Base-by-base conservation (phyloP, 2,113 vertebrate species). In the Labrus mixtus region DNA sequence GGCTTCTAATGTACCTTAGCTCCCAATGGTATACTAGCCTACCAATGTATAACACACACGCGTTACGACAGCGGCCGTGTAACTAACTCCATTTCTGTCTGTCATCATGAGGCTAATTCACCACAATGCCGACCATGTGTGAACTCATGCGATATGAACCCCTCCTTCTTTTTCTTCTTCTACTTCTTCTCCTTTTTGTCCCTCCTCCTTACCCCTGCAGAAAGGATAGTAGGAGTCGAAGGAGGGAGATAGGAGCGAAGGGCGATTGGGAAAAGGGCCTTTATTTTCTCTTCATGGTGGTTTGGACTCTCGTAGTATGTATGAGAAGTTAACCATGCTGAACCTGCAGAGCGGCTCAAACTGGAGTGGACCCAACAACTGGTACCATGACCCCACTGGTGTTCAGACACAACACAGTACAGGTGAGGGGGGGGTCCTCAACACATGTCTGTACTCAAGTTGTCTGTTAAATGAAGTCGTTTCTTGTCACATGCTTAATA, bases 311-410 rank as follows among this genome's bases (percentile, higher is more conserved):
- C 64, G 20, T 87, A 90, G 84, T 76, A 96, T 95, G 94, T 95
- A 95, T 90, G 95, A 96, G 84, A 96, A 95, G 90, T 92, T 95
- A 93, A 94, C 92, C 76, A 96, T 96, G 95, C 89, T 96, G 87
- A 96, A 96, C 84, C 93, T 96, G 87, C 95, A 96, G 89, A 95
- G 92, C 29, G 89, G 92, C 65, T 92, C 93, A 7, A 94, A 93
- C 91, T 96, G 96, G 96, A 95, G 90, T 2, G 90, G 92, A 70
- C 91, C 94, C 6, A 95, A 93, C 87, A 94, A 95, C 89, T 96
- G 96, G 95, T 96, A 96, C 89, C 94, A 94, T 81, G 95, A 95
- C 74, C 94, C 93, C 29, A 92, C 90, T 17, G 50, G 92, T 16
- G 89, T 95, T 22, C 90, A 93, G 50, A 91, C 89, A 8, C 95